Conservation (phyloP, 1,140 invertebrate genomes). For the Drosophila erecta region DNA sequence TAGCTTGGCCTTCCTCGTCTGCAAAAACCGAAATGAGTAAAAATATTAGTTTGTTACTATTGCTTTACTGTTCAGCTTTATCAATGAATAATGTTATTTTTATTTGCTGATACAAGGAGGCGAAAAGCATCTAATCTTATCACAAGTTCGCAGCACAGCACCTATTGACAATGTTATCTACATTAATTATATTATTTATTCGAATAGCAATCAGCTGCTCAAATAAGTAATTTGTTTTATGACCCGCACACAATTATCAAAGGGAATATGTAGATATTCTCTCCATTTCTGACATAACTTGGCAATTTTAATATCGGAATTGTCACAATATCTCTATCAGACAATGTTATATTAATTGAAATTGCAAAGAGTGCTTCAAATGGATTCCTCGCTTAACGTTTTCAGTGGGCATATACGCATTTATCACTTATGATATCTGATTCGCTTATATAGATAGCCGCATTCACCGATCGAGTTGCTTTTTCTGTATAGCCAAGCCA, state of each 20-base stretch:
- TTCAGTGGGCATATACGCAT: conserved; percentile 1
- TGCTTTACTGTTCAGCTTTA: background rate
- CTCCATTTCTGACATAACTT: background rate
- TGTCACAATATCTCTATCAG: background rate
- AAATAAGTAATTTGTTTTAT: conserved; percentile 37
- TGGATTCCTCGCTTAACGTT: background rate
- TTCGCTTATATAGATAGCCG: background rate
- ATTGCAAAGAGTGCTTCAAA: background rate
- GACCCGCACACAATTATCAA: conserved; percentile 6
- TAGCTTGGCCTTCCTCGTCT: conserved; percentile 65
- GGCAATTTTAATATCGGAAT: background rate
- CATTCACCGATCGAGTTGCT: conserved; percentile 6
- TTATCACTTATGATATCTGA: background rate
- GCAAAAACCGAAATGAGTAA: conserved; percentile 35
- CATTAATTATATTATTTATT: conserved; percentile 39
- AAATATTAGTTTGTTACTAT: conserved; percentile 19
- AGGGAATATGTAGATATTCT: conserved; percentile 3
- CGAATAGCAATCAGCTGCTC: conserved; percentile 8
- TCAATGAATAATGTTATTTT: conserved; percentile 18
- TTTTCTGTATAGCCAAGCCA: background rate
- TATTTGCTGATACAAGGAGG: conserved; percentile 33
- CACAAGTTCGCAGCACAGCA: background rate
- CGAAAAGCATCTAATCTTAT: conserved; percentile 39
- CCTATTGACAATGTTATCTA: conserved; percentile 9
- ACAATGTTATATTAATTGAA: background rate